Evolutionary conservation across 92 coral and sea anemone genomes (phyloP), one percentile per base, ranked within the genome.

Genomic region (Bergia sp.): DNA sequence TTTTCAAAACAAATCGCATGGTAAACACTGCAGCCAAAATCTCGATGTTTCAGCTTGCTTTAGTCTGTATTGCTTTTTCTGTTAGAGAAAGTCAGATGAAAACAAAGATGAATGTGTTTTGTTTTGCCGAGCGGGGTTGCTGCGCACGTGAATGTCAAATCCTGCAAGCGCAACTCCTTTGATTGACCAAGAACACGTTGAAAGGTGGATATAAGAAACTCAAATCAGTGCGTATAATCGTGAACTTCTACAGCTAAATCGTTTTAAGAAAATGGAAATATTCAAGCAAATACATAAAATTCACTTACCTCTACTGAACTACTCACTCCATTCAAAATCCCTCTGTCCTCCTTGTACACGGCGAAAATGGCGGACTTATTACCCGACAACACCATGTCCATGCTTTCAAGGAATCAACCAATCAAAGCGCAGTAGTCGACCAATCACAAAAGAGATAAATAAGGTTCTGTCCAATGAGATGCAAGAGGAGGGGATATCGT

Each of bases 381-480:
- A 61, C 4, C 4, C 11, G 29, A 61, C 5, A 61, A 61, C 23
- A 61, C 23, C 13, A 12, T 6, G 7, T 0, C n/a, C 69, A 18
- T 61, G 69, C 69, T 61, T 20, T 61, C 69, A 61, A 37, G n/a
- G 39, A 65, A 12, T 5, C 40, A 79, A 79, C 69, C 69, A 11
- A 41, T 79, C 82, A 79, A 18, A 21, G 23, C 23, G 37, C 37
- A 23, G 23, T 6, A 8, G 72, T 58, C 41, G 66, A 29, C 72
- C 72, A 69, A 82, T 15, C 86, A 73, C 45, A 61, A 61, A 61
- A 81, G 73, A 53, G 44, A 81, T 36, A 29, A 80, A 80, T 80
- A 81, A 5, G 5, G 1, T 47, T 47, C 38, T 82, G 72, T 53
- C 40, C 65, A 37, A 50, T 81, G 37, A 8, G 47, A 7, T 82